These are phyloP conservation scores for Diaperis boleti DNA, from an alignment of 2,888 invertebrate genomes.

Conservation along the genomic window DNA sequence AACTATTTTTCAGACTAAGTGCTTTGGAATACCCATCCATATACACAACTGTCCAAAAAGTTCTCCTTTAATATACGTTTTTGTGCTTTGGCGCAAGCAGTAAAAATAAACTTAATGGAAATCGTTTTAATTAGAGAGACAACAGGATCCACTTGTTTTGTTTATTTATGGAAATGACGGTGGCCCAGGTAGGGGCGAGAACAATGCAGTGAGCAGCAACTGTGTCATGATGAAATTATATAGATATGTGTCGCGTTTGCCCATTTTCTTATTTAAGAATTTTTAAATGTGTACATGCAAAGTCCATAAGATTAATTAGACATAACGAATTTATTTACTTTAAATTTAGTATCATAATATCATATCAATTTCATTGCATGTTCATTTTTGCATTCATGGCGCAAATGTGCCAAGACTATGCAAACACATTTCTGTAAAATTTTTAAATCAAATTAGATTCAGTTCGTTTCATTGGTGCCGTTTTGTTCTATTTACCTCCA, in stretches of 20 bases:
- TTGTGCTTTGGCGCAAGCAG: conserved; percentile 5
- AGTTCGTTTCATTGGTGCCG: too few relatives aligned
- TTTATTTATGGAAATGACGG: conserved; percentile 20
- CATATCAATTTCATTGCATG: too few relatives aligned
- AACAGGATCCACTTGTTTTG: conserved; percentile 12
- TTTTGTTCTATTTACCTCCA: too few relatives aligned
- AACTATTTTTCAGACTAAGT: background rate
- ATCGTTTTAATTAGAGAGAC: conserved; percentile 11
- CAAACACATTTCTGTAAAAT: too few relatives aligned
- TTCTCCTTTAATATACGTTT: conserved; percentile 3
- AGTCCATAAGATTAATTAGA: too few relatives aligned
- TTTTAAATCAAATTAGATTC: too few relatives aligned
- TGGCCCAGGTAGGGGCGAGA: conserved; percentile 3
- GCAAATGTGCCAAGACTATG: too few relatives aligned
- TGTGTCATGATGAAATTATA: background rate
- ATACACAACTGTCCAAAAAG: background rate
- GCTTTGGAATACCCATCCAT: too few relatives aligned
- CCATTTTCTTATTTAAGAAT: conserved; percentile 3
- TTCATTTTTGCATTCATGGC: too few relatives aligned
- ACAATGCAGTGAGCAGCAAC: background rate
- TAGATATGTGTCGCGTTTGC: background rate
- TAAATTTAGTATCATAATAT: too few relatives aligned
- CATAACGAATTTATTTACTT: too few relatives aligned
- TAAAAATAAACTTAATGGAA: conserved; percentile 11
- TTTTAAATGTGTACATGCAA: background rate